Evolutionary conservation across 2,888 invertebrate genomes (phyloP).

Genomic region (Athalia cordata): DNA sequence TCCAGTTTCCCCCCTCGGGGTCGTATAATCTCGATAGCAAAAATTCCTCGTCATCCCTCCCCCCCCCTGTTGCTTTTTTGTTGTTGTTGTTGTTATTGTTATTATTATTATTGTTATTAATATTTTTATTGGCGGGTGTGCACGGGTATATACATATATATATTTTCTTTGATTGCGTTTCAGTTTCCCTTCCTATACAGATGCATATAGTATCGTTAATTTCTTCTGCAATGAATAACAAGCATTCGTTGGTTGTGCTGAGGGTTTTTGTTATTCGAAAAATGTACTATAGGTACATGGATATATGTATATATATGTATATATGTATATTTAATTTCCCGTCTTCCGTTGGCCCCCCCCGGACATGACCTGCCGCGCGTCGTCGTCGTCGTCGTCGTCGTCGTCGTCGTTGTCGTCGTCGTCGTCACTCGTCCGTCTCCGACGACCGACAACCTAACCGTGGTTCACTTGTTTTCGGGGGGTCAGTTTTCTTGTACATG

Average conservation of each 20-base stretch:
- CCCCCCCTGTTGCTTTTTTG: no score
- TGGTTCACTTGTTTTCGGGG: conserved; percentile 39
- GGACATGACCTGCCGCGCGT: conserved; percentile 1
- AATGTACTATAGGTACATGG: not conserved
- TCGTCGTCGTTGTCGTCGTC: conserved; percentile 20
- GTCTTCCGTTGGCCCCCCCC: not conserved
- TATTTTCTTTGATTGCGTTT: no score
- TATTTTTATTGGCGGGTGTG: no score
- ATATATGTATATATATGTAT: not conserved
- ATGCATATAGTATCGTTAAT: no score
- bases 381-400: not conserved
- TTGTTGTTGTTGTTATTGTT: no score
- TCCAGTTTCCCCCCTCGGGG: no score
- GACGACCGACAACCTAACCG: conserved; percentile 10
- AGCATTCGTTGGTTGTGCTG: not conserved
- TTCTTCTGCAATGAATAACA: no score
- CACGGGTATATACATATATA: no score
- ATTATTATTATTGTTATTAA: no score
- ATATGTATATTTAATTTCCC: not conserved
- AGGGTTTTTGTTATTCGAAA: not conserved
- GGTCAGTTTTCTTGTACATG: conserved; percentile 65
- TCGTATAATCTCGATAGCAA: no score
- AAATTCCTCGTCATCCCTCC: no score
- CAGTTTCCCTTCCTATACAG: no score
- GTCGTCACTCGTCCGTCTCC: conserved; percentile 27